phyloP scores from a whole-genome alignment of 92 coral and sea anemone genomes.

The Chrysogorgia sp. region DNA sequence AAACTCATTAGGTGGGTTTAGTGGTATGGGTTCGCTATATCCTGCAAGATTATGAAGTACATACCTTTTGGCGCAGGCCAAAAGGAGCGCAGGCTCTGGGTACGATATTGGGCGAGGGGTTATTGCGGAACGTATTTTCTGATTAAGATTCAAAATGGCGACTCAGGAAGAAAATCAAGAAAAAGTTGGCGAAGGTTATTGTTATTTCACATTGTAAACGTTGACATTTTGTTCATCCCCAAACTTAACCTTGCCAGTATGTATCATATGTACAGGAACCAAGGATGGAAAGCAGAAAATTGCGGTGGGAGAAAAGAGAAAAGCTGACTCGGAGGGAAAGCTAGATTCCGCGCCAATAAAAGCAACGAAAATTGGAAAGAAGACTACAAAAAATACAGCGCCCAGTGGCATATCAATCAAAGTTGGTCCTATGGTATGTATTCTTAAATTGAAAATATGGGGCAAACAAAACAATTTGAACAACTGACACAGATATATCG shows the following conservation, averaged over 20 bases:
- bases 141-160: not conserved
- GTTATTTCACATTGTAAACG: not conserved
- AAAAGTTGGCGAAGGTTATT: not conserved
- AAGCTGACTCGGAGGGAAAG: conserved; percentile 15
- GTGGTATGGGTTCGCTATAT: too few species aligned
- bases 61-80: too few species aligned
- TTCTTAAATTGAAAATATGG: too few species aligned
- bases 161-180: not conserved
- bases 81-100: too few species aligned
- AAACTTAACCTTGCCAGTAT: conserved; percentile 38
- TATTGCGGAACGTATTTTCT: too few species aligned
- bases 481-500: not conserved
- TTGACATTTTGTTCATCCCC: not conserved
- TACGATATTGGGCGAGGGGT: too few species aligned
- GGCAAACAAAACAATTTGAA: not conserved
- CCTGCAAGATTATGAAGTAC: too few species aligned
- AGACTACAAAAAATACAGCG: not conserved
- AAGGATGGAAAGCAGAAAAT: conserved; percentile 7
- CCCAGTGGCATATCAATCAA: conserved; percentile 39
- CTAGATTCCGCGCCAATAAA: not conserved
- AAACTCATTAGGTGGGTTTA: too few species aligned
- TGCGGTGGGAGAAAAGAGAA: conserved; percentile 24
- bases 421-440: conserved; percentile 38
- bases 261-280: conserved; percentile 31
- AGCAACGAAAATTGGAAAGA: conserved; percentile 8